Percentiles rank a stretch among this genome's conserved stretches.
Evolutionary conservation across 2,113 vertebrate genomes (phyloP).

Genomic region (Rostratula benghalensis): DNA sequence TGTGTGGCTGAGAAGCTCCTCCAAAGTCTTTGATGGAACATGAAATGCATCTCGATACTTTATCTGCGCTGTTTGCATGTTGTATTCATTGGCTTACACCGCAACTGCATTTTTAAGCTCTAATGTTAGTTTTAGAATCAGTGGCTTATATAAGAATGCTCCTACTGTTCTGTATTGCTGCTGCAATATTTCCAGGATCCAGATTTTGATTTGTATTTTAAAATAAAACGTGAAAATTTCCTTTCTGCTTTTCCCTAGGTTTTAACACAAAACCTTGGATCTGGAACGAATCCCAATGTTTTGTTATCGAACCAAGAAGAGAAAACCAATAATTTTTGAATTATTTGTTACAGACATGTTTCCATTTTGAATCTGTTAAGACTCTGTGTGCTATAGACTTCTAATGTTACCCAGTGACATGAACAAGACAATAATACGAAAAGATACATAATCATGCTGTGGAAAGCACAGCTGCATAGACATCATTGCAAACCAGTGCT

Average conservation of each 20-base stretch:
- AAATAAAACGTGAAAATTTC: background rate
- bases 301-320: constrained; percentile 6
- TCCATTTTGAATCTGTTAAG: constrained; percentile 4
- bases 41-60: background rate
- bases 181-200: background rate
- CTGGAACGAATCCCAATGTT: background rate
- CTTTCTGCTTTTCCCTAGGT: background rate
- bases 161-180: background rate
- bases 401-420: background rate
- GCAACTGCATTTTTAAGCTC: background rate
- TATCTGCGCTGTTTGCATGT: background rate
- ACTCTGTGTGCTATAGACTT: background rate
- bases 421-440: background rate
- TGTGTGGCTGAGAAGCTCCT: background rate
- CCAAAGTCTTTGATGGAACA: background rate
- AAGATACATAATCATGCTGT: background rate
- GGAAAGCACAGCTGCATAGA: background rate
- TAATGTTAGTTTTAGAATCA: background rate
- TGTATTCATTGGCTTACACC: background rate
- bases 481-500: background rate
- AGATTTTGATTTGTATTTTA: background rate
- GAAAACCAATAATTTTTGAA: constrained; percentile 40
- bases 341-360: constrained; percentile 19
- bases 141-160: background rate
- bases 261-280: background rate